Evolutionary conservation across 2,888 invertebrate species (phyloP), one percentile per base, ranked within the genome.

Genomic region (Scaptomyza caliginosa): DNA sequence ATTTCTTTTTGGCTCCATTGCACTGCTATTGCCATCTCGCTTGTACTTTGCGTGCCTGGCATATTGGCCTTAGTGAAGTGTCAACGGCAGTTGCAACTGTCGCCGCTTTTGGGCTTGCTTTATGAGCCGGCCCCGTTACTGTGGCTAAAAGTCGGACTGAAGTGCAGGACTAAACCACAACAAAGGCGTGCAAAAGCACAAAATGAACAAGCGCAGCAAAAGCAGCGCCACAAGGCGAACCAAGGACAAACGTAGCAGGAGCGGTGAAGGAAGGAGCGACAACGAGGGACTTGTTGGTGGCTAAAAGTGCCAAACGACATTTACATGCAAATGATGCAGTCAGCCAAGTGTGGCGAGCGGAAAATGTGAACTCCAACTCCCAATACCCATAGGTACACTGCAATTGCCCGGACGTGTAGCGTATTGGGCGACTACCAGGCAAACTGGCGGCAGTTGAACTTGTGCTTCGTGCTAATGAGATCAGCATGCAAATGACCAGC

Each of bases 251-350:
- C 11, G 13, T 7, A 3, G 7, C 32, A 6, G 40, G 16, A 3
- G 13, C 10, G 16, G 16, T 17, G 32, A n/a, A 10, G 8, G 5
- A 4, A 11, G 26, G 17, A 38, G 58, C 40, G 40, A 42, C 42
- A 36, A 30, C 28, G 30, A 7, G 42, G 55, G 42, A 64, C 64
- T 64, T 64, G 64, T 64, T 65, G 66, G 66, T 65, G 63, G 69
- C 75, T 75, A 71, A 76, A 72, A 80, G 77, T 72, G 81, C 74
- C 71, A 81, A 81, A 86, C 81, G 86, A 84, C 86, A 86, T 81
- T 81, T 86, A 86, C 81, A 81, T 81, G 86, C 86, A 81, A 81
- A 86, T 86, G 84, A 81, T 69, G 70, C 74, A 69, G 58, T 58
- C 82, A 72, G 50, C 48, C 51, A 54, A 55, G 54, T 16, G 16